Evolutionary conservation across 2,888 invertebrate species (phyloP), one percentile per base, ranked within the genome.

Genomic region (Brachypterus glaber): DNA sequence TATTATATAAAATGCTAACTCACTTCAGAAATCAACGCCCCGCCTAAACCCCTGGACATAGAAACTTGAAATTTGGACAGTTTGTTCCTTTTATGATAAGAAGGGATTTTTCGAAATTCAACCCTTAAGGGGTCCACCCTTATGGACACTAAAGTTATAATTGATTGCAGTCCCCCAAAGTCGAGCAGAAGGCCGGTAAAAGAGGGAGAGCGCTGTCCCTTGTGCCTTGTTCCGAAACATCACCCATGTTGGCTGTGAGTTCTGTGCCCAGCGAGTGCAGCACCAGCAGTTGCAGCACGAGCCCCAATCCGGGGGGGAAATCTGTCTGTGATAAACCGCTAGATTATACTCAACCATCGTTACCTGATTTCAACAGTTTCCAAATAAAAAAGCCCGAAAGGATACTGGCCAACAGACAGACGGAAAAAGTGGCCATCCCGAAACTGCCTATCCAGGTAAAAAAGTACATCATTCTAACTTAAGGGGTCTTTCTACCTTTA

Each of bases 301-400:
- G 48, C 44, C 45, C 47, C 50, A 55, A 52, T 45, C 51, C 50
- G 49, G 49, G 46, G 51, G 55, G 48, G 55, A 51, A 57, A 55
- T 46, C 53, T 50, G 57, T 59, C 60, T 64, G 64, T 66, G 64
- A 66, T 64, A 63, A 59, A 59, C 55, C 62, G 46, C 51, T 56
- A 57, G 63, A 63, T 57, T 61, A 58, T 56, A 50, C 61, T 54
- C 55, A 55, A 47, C 50, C 54, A 50, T 49, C 57, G 63, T 63
- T 65, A 64, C 65, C 66, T 63, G 66, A 66, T 54, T 66, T 66
- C 53, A 62, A 63, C 49, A 62, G 63, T 63, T 66, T 66, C 53
- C 64, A 65, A 43, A 63, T 9, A 21, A 21, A 42, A 33, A 38
- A 32, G 37, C 52, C 49, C 45, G 45, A 48, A 40, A 47, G 52